These are phyloP conservation scores for Scaptomyza parva DNA, from an alignment of 2,888 invertebrate species.

Conservation along the genomic window DNA sequence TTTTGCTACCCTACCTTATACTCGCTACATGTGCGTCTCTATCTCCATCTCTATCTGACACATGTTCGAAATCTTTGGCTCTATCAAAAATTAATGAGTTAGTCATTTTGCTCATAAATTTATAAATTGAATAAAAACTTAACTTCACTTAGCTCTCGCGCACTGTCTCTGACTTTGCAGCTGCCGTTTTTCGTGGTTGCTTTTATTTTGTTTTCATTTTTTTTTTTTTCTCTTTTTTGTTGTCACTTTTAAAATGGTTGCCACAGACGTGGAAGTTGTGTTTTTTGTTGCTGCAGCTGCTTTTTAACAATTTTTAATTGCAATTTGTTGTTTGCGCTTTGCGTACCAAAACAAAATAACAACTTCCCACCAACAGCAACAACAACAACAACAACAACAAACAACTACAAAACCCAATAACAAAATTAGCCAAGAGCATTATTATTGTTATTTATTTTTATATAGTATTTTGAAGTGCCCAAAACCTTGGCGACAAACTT, in stretches of 20 bases:
- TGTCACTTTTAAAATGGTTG: constrained; percentile 73
- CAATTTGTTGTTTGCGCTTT: constrained; percentile 58
- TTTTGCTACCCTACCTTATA: constrained; percentile 3
- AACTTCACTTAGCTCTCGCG: constrained; percentile 54
- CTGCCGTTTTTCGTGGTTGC: constrained; percentile 61
- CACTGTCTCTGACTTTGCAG: constrained; percentile 50
- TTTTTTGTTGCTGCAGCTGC: constrained; percentile 23
- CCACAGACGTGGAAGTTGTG: constrained; percentile 18
- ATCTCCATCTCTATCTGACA: constrained; percentile 30
- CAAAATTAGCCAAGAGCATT: constrained; percentile 8
- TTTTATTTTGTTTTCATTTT: constrained; percentile 20
- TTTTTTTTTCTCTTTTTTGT: constrained; percentile 30
- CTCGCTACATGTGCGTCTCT: constrained; percentile 9
- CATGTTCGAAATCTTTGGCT: constrained; percentile 27
- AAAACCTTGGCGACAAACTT: constrained; percentile 48
- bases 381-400: constrained; percentile 5
- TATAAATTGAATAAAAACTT: constrained; percentile 79
- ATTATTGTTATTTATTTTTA: background rate
- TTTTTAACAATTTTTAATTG: constrained; percentile 71
- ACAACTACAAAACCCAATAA: constrained; percentile 6
- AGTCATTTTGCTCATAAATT: constrained; percentile 78
- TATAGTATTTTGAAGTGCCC: constrained; percentile 30
- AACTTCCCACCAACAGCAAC: too few relatives aligned
- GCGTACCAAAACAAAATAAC: constrained; percentile 9
- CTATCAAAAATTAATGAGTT: constrained; percentile 79